Evolutionary conservation across 2,888 invertebrate species (phyloP).

Genomic region (Scaptomyza reducta): DNA sequence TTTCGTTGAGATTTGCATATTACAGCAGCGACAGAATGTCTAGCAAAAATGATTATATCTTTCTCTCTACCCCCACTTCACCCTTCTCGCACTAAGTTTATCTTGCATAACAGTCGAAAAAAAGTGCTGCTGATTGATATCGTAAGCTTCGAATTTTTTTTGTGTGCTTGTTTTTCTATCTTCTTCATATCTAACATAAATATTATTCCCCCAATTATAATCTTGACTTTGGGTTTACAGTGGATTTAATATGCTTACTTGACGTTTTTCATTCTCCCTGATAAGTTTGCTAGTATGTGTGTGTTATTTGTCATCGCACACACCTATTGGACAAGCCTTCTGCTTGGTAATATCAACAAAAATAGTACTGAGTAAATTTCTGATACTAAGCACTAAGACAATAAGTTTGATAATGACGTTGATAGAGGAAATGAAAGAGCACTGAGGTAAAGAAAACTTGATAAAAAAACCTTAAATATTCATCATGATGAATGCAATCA

Average conservation of each 20-base stretch:
- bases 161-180: slow-evolving; percentile 3
- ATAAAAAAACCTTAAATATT: background rate
- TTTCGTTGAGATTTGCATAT: slow-evolving; percentile 26
- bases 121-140: slow-evolving; percentile 17
- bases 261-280: slow-evolving; percentile 12
- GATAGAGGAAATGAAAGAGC: slow-evolving; percentile 14
- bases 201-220: slow-evolving; percentile 20
- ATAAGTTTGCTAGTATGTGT: slow-evolving; percentile 7
- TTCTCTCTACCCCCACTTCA: background rate
- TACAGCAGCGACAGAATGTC: slow-evolving; percentile 34
- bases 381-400: background rate
- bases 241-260: slow-evolving; percentile 4
- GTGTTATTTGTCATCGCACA: slow-evolving; percentile 17
- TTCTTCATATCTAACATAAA: slow-evolving; percentile 23
- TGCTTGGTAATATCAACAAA: slow-evolving; percentile 15
- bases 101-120: slow-evolving; percentile 12
- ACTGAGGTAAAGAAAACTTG: slow-evolving; percentile 4
- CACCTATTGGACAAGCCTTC: slow-evolving; percentile 19
- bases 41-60: background rate
- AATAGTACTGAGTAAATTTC: slow-evolving; percentile 14
- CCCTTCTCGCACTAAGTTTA: background rate
- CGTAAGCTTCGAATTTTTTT: slow-evolving; percentile 9
- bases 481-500: background rate
- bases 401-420: slow-evolving; percentile 16
- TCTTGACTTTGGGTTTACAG: slow-evolving; percentile 17